These are phyloP conservation scores for Aphidius ervi DNA, from an alignment of 1,140 invertebrate genomes.

Conservation along the genomic window DNA sequence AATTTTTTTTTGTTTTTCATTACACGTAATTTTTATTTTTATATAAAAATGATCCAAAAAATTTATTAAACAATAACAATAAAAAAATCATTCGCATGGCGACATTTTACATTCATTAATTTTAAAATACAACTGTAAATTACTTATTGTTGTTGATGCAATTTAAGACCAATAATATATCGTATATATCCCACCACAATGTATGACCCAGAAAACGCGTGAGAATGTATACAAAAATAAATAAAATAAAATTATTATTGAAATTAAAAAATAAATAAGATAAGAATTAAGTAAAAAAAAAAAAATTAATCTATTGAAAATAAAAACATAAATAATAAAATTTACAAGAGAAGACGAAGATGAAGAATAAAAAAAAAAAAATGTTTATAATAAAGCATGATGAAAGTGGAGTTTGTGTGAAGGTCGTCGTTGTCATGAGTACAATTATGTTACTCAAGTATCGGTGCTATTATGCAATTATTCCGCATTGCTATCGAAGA, in stretches of 20 bases:
- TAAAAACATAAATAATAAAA: slow-evolving; percentile 4
- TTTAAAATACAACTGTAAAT: background rate
- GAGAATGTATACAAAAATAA: no score
- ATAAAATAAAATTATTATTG: no score
- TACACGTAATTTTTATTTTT: background rate
- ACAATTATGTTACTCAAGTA: slow-evolving; percentile 4
- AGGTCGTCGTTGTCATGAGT: slow-evolving; percentile 3
- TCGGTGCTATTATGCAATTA: slow-evolving; percentile 24
- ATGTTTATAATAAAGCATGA: background rate
- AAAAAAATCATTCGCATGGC: no score
- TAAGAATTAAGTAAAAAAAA: no score
- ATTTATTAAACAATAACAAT: background rate
- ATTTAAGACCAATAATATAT: no score
- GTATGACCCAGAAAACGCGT: no score
- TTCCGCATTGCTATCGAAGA: slow-evolving; percentile 16
- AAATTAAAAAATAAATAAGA: no score
- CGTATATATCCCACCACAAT: no score
- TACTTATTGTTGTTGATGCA: background rate
- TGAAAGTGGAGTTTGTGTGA: background rate
- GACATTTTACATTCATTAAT: no score
- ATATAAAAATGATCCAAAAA: no score
- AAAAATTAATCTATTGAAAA: slow-evolving; percentile 1
- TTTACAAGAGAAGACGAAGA: background rate
- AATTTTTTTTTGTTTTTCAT: background rate
- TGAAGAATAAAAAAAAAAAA: slow-evolving; percentile 7